Evolutionary conservation across 2,113 vertebrate species (phyloP).

Genomic region (Petaurus breviceps): DNA sequence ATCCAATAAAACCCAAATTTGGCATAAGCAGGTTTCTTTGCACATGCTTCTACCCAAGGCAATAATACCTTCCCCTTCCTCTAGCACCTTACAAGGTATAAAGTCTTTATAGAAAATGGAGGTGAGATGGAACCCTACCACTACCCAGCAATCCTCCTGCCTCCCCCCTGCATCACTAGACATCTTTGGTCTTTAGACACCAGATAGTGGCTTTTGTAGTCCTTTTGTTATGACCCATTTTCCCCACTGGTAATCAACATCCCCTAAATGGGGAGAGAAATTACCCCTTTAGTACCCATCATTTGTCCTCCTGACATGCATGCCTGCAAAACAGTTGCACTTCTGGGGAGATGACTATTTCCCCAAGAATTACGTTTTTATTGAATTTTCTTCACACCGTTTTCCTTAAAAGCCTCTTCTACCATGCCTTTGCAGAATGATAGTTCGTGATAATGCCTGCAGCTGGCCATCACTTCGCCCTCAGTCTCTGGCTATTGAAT

Average conservation of each 20-base stretch:
- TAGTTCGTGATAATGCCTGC: conserved; percentile 53
- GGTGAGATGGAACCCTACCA: background rate
- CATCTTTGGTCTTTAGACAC: no score
- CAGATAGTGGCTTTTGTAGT: background rate
- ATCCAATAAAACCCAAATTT: background rate
- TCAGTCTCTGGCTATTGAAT: conserved; percentile 31
- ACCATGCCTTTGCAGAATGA: conserved; percentile 37
- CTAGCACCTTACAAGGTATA: background rate
- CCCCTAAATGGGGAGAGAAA: background rate
- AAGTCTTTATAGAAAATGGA: background rate
- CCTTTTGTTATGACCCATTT: background rate
- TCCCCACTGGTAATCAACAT: background rate
- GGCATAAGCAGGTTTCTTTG: background rate
- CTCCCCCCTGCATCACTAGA: background rate
- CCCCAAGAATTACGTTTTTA: conserved; percentile 15
- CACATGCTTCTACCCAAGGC: background rate
- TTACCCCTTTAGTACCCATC: background rate
- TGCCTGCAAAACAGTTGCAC: background rate
- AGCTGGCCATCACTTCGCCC: conserved; percentile 53
- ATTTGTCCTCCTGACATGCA: conserved; percentile 29
- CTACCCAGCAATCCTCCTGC: background rate
- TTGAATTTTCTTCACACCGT: conserved; percentile 41
- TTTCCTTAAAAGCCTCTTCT: conserved; percentile 52
- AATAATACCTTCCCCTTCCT: background rate
- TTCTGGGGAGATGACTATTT: conserved; percentile 45